Base-by-base conservation (phyloP, 2,888 invertebrate genomes). In the Drosophila aldrichi region DNA sequence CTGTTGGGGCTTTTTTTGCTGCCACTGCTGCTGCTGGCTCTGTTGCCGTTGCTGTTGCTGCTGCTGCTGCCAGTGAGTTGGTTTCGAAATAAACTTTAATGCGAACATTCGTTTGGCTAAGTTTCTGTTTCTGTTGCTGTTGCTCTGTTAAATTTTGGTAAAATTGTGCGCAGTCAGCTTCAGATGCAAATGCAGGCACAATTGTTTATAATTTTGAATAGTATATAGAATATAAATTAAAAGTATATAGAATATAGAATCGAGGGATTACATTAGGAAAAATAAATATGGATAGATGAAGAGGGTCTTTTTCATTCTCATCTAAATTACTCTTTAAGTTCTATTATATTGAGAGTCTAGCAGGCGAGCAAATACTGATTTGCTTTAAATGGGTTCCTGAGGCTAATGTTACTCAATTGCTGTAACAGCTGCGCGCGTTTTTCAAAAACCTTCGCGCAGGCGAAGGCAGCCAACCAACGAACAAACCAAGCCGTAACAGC, bases 11-110 rank as follows among this genome's bases (percentile, higher is more conserved):
- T 65, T 71, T 75, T 74, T 69, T 68, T 78, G 56, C 66, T 78
- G 75, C 69, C 60, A 59, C 61, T 70, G 57, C 61, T 70, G 60
- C 32, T 49, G 49, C 49, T 48, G 48, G 48, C 38, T 65, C 63
- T 69, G 69, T 55, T 72, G 63, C 38, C 32, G 74, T 54, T 69
- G 70, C 60, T 29, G 52, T 34, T 44, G 56, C n/a, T 40, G 60
- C 46, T 73, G 69, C 55, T 58, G 61, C 65, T 78, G 81, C 52
- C 69, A 58, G 69, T 63, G 87, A 74, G 74, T 84, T 87, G 77
- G 82, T 90, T 88, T 88, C 89, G 85, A 88, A 89, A 88, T 89
- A 88, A 77, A 77, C 90, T 88, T 90, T 90, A 89, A 88, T 83
- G 74, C 79, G 86, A 89, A 74, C 79, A 79, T 79, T 85, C 70